Conservation (phyloP, 2,888 invertebrate genomes). For the Drosophila paranaensis region DNA sequence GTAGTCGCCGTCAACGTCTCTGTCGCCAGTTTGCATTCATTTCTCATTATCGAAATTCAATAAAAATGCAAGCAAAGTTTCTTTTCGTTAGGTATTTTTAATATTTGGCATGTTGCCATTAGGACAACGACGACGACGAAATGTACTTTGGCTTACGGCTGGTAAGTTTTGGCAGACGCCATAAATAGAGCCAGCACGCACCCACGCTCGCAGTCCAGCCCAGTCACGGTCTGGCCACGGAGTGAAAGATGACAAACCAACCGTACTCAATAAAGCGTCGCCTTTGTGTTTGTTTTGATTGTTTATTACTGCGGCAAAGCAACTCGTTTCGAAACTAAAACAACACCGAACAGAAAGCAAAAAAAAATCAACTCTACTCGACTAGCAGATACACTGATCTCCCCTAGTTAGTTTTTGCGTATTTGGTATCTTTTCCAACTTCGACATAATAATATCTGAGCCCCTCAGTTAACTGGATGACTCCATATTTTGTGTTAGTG, state of each 20-base stretch:
- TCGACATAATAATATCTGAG: too few species aligned
- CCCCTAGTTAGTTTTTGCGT: too few species aligned
- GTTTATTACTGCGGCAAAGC: slow-evolving; percentile 76
- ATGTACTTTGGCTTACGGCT: slow-evolving; percentile 58
- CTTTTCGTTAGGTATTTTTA: slow-evolving; percentile 40
- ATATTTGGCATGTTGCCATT: slow-evolving; percentile 72
- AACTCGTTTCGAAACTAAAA: slow-evolving; percentile 36
- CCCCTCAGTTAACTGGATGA: too few species aligned
- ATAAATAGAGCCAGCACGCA: slow-evolving; percentile 69
- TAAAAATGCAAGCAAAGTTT: slow-evolving; percentile 69
- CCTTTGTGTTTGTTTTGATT: slow-evolving; percentile 76
- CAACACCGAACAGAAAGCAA: slow-evolving; percentile 11
- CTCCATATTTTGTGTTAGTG: too few species aligned
- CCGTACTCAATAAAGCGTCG: slow-evolving; percentile 74
- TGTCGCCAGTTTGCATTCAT: slow-evolving; percentile 68
- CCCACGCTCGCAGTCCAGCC: slow-evolving; percentile 50
- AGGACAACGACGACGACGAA: slow-evolving; percentile 36
- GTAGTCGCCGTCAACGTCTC: slow-evolving; percentile 20
- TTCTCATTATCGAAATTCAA: slow-evolving; percentile 75
- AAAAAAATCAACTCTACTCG: slow-evolving; percentile 7
- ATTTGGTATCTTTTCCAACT: too few species aligned
- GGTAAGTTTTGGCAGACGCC: slow-evolving; percentile 72
- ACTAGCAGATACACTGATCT: background rate
- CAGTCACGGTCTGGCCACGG: slow-evolving; percentile 32
- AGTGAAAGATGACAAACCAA: slow-evolving; percentile 60